Conservation (phyloP, 2,888 invertebrate species). For the Prosapia bicincta region DNA sequence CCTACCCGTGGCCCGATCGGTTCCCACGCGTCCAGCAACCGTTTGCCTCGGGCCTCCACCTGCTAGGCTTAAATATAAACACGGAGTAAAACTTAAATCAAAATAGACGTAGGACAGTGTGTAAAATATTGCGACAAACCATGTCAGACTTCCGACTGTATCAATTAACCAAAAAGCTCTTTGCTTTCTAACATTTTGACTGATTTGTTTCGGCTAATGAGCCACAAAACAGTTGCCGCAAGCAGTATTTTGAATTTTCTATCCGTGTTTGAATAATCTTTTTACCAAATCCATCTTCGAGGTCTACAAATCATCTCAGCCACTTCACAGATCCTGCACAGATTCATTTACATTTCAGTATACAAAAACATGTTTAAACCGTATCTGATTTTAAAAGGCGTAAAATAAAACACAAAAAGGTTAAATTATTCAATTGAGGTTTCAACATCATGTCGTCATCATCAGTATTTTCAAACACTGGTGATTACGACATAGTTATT, state of each 20-base stretch:
- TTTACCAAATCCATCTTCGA: not conserved
- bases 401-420: too few relatives aligned
- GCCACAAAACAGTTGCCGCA: not conserved
- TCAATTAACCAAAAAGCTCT: too few relatives aligned
- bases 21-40: conserved; percentile 18
- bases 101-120: not conserved
- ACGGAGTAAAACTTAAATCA: not conserved
- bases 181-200: not conserved
- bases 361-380: too few relatives aligned
- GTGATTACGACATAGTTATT: too few relatives aligned
- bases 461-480: too few relatives aligned
- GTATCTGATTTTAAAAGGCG: too few relatives aligned
- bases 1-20: not conserved
- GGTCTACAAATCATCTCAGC: not conserved
- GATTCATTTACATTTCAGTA: too few relatives aligned
- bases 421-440: too few relatives aligned
- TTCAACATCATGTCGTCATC: too few relatives aligned
- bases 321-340: too few relatives aligned
- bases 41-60: not conserved
- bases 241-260: not conserved
- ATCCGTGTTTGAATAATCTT: not conserved
- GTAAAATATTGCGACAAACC: not conserved
- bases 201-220: not conserved
- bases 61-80: not conserved
- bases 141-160: too few relatives aligned